Conservation (phyloP, 2,113 vertebrate genomes). For the Alces alces region DNA sequence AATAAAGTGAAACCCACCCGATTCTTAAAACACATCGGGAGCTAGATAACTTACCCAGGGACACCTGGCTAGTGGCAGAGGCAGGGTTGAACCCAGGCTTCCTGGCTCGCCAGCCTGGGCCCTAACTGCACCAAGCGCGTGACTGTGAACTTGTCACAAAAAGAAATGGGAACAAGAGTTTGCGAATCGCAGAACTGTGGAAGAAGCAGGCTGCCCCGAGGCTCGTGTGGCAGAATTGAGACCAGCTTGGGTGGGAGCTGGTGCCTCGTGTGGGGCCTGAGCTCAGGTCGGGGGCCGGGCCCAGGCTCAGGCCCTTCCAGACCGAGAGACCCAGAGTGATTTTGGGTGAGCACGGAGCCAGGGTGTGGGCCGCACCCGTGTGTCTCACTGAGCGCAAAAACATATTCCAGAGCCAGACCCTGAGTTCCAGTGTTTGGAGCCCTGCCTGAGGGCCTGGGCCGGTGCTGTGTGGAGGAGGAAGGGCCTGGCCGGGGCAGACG, state of each 20-base stretch:
- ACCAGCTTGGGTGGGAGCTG: background rate
- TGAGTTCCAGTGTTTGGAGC: background rate
- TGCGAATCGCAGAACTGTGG: rapidly evolving
- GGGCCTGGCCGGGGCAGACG: background rate
- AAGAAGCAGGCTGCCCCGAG: rapidly evolving
- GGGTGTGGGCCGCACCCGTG: background rate
- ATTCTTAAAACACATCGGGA: background rate
- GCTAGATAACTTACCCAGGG: background rate
- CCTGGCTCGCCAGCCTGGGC: background rate
- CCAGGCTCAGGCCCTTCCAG: background rate
- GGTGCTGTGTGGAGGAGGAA: background rate
- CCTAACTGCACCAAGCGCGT: rapidly evolving
- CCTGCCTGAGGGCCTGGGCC: background rate
- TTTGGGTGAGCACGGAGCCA: background rate
- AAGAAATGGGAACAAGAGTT: background rate
- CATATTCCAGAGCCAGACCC: background rate
- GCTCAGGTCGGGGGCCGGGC: background rate
- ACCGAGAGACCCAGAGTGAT: background rate
- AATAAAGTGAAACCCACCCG: background rate
- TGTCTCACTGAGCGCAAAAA: slow-evolving; percentile 27
- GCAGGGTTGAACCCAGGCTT: background rate
- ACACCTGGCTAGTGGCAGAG: background rate
- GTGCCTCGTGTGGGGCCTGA: background rate
- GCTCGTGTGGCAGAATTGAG: background rate
- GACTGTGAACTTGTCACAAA: background rate